A percentile compares a stretch with the other conserved stretches of the same genome.
Conservation (phyloP, 2,113 vertebrate genomes). For the Azemiops feae region DNA sequence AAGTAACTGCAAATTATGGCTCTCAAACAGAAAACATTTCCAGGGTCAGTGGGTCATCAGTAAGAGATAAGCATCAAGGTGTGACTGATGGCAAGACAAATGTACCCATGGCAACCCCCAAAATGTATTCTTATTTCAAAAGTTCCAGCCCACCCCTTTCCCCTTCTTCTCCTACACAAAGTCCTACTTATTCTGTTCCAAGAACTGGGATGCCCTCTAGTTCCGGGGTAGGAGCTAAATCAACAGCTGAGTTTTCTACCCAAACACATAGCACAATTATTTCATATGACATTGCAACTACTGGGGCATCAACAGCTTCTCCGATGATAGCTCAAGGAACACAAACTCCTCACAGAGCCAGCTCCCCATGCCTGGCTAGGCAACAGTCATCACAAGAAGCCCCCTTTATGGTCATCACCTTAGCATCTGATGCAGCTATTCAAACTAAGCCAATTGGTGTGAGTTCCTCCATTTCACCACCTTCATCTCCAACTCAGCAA, state of each 20-base stretch:
- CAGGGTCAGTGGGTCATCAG: conserved; percentile 43
- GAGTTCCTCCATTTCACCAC: conserved; percentile 84
- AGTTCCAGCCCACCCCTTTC: conserved; percentile 86
- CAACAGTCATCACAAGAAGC: conserved; percentile 89
- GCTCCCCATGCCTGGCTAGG: conserved; percentile 79
- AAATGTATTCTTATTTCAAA: conserved; percentile 83
- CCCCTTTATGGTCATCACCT: conserved; percentile 86
- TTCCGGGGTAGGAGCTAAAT: conserved; percentile 37
- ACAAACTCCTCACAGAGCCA: conserved; percentile 76
- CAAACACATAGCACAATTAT: conserved; percentile 81
- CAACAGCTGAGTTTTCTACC: conserved; percentile 88
- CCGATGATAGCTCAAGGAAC: conserved; percentile 81
- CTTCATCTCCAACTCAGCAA: conserved; percentile 82
- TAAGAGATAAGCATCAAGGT: conserved; percentile 71
- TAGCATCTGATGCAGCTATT: conserved; percentile 80
- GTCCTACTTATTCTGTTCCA: conserved; percentile 75
- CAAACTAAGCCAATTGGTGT: conserved; percentile 82
- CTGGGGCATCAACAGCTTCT: conserved; percentile 59
- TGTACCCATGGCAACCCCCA: conserved; percentile 66
- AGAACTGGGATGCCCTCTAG: conserved; percentile 57
- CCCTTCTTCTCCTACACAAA: conserved; percentile 86
- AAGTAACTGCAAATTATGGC: conserved; percentile 60
- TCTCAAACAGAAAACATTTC: conserved; percentile 70
- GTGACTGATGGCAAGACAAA: conserved; percentile 65
- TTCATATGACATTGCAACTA: conserved; percentile 58